Base-by-base conservation (phyloP, 2,113 vertebrate genomes). In the Potamarius usumacintae region DNA sequence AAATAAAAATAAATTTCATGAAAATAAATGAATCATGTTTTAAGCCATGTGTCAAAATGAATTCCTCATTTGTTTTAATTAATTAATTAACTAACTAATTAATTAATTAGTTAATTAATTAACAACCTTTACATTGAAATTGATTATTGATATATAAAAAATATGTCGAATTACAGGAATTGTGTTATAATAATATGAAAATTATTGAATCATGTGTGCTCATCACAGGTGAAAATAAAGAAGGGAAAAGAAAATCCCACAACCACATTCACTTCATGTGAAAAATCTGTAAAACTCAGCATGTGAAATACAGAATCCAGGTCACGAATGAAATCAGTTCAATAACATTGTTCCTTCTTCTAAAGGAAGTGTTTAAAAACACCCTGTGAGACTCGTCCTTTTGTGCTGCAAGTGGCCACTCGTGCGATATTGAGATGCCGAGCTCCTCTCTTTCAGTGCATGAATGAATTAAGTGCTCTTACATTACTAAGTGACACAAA, bases 381-480 rank as follows among this genome's bases (percentile, higher is more conserved):
- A 15, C 9, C 1, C 34, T 74, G 8, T 34, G 1, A 10, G 8
- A 74, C 65, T 69, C 14, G 14, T 34, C 12, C 65, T 27, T 48
- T 9, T 48, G 34, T 48, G 18, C 34, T 48, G 65, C 20, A 27
- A 34, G 15, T 72, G 69, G 69, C 18, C 42, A 77, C 50, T 52
- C 9, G 11, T 53, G 48, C 15, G 22, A 7, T n/a, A 14, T 14
- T 77, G 11, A 77, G n/a, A 52, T 52, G 48, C 48, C 6, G 25
- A 53, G 74, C 25, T n/a, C 0, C 50, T 76, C 42, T 76, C 8
- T 25, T 76, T 52, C 48, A n/a, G 20, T 77, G 72, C 42, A 20
- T 25, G 72, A 76, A 76, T 53, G 48, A 77, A 77, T 77, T 52
- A 77, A 53, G 74, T 5, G 74, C 74, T 25, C 50, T n/a, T 77